Percentiles rank a stretch among this genome's conserved stretches.
Conservation (phyloP, 2,113 vertebrate species). For the Smithornis capensis region DNA sequence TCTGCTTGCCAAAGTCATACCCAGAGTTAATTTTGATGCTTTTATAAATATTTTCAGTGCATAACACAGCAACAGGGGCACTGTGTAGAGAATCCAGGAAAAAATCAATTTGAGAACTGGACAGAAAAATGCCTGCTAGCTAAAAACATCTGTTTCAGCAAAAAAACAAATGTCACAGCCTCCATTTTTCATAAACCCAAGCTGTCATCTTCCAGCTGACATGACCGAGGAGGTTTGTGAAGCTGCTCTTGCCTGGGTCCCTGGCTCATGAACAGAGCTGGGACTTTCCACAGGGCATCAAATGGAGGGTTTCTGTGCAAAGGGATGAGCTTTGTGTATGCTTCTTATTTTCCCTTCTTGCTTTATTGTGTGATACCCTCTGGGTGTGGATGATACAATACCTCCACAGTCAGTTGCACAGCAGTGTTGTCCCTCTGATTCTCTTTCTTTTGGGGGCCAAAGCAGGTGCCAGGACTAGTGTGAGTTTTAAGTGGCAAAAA, state of each 20-base stretch:
- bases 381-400: neutral
- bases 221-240: neutral
- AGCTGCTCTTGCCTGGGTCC: neutral
- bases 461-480: neutral
- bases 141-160: slow-evolving; percentile 11
- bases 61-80: neutral
- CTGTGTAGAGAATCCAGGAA: neutral
- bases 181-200: neutral
- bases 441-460: neutral
- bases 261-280: neutral
- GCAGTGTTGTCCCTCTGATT: neutral
- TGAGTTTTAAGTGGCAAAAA: neutral
- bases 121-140: neutral
- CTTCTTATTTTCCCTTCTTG: neutral
- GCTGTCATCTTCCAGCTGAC: neutral
- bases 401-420: neutral
- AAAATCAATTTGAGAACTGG: neutral
- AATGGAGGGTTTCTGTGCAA: rapidly evolving
- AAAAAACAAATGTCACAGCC: neutral
- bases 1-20: neutral
- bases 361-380: neutral
- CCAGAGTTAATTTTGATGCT: neutral
- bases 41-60: slow-evolving; percentile 3
- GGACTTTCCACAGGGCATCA: neutral
- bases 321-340: neutral